A percentile compares a stretch with the other conserved stretches of the same genome.
These are phyloP conservation scores for Pseudochirops cupreus DNA, from an alignment of 2,797 vertebrate genomes.

Conservation along the genomic window DNA sequence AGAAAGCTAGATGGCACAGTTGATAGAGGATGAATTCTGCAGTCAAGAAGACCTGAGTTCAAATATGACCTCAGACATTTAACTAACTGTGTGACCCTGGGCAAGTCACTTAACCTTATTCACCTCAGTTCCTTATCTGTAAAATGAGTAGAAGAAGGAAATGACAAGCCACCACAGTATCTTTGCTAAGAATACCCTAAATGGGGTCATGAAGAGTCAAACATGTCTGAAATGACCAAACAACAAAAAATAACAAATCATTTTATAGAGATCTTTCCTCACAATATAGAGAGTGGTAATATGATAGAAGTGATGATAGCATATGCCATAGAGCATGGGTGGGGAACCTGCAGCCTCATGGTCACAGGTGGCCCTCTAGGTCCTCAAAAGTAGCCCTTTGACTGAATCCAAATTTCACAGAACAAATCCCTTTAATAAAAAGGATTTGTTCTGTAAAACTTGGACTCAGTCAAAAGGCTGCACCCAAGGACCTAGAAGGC, in stretches of 20 bases:
- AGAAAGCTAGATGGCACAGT: background rate
- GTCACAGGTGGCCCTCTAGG: too few relatives aligned
- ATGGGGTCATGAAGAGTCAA: background rate
- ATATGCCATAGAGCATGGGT: background rate
- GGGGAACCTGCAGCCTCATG: too few relatives aligned
- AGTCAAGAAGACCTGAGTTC: background rate
- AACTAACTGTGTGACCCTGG: background rate
- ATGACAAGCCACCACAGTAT: background rate
- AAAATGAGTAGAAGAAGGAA: background rate
- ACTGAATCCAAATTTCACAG: too few relatives aligned
- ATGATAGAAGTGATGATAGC: background rate
- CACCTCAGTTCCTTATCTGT: background rate
- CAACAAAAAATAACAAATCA: background rate
- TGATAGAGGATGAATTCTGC: rapidly evolving
- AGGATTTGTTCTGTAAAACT: too few relatives aligned
- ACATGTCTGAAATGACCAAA: background rate
- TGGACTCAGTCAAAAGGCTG: too few relatives aligned
- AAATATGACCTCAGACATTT: background rate
- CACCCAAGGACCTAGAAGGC: too few relatives aligned
- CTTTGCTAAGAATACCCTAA: background rate
- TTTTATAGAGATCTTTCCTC: background rate
- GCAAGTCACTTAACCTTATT: background rate
- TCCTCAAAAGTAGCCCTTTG: too few relatives aligned
- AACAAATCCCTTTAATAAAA: too few relatives aligned
- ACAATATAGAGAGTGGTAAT: background rate